Evolutionary conservation across 2,888 invertebrate species (phyloP).

Genomic region (Alloscopus bannaensis): DNA sequence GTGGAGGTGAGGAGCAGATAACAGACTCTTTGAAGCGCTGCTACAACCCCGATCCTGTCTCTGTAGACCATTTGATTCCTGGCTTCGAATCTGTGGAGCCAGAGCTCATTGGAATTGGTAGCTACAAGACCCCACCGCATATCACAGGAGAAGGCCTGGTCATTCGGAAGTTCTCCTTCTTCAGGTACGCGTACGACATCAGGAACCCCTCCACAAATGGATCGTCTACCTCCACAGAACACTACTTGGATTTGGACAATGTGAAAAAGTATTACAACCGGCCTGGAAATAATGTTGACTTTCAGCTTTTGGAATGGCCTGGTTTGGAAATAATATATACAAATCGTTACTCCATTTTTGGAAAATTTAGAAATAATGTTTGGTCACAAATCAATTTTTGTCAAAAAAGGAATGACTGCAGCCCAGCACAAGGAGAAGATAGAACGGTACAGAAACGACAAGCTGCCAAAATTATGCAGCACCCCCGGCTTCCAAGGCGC

Average conservation of each 20-base stretch:
- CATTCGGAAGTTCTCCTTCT: conserved; percentile 22
- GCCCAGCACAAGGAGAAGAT: background rate
- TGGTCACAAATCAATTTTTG: too few species aligned
- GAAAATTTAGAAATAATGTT: too few species aligned
- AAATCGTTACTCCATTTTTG: too few species aligned
- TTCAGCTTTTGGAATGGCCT: conserved; percentile 50
- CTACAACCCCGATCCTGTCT: conserved; percentile 32
- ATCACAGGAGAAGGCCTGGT: background rate
- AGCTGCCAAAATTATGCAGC: background rate
- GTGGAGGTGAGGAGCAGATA: background rate
- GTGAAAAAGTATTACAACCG: conserved; percentile 25
- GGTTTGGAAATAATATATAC: too few species aligned
- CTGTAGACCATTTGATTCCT: background rate
- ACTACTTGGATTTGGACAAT: conserved; percentile 29
- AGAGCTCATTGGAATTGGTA: conserved; percentile 2
- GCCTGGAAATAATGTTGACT: conserved; percentile 18
- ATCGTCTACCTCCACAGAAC: background rate
- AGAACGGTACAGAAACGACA: background rate
- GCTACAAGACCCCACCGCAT: background rate
- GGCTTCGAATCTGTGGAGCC: background rate
- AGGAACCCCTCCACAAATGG: background rate
- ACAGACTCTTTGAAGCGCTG: conserved; percentile 22
- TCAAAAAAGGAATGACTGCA: too few species aligned
- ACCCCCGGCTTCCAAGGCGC: background rate
- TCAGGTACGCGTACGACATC: conserved; percentile 34